phyloP scores from a whole-genome alignment of 2,797 vertebrate genomes.

The Scomberomorus guttatus region DNA sequence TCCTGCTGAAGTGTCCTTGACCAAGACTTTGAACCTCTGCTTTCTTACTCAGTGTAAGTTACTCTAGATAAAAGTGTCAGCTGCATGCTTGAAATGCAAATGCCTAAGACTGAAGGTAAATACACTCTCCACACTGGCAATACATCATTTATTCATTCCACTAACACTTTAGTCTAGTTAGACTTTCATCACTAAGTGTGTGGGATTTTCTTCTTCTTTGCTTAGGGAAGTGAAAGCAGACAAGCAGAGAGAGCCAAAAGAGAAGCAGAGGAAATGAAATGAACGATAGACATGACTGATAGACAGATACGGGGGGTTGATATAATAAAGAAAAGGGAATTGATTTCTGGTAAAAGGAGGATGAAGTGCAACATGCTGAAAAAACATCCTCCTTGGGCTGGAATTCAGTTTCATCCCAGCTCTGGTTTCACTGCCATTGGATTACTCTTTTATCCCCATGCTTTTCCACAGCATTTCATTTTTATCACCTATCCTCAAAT shows the following conservation, averaged over 20 bases:
- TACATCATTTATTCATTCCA: slow-evolving; percentile 43
- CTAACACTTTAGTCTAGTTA: slow-evolving; percentile 24
- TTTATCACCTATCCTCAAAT: slow-evolving; percentile 22
- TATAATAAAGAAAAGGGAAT: slow-evolving; percentile 16
- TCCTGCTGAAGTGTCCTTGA: slow-evolving; percentile 36
- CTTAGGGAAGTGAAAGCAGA: slow-evolving; percentile 3
- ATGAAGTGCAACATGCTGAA: slow-evolving; percentile 13
- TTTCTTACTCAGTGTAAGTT: slow-evolving; percentile 16
- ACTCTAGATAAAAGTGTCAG: slow-evolving; percentile 36
- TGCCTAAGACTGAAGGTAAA: slow-evolving; percentile 33
- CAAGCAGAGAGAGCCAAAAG: neutral
- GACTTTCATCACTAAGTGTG: slow-evolving; percentile 31
- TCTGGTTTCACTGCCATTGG: slow-evolving; percentile 11
- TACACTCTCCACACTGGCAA: neutral
- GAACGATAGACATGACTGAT: neutral
- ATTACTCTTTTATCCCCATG: slow-evolving; percentile 17
- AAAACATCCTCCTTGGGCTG: slow-evolving; percentile 23
- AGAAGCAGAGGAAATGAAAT: slow-evolving; percentile 27
- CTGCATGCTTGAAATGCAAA: slow-evolving; percentile 53
- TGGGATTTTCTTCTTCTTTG: slow-evolving; percentile 16
- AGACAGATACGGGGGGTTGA: neutral
- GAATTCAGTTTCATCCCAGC: slow-evolving; percentile 21
- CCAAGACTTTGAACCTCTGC: slow-evolving; percentile 11
- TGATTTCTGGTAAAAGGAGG: slow-evolving; percentile 2
- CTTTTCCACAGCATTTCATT: slow-evolving; percentile 24